These are phyloP conservation scores for Arctopsyche grandis DNA, from an alignment of 1,140 invertebrate species.

Conservation along the genomic window DNA sequence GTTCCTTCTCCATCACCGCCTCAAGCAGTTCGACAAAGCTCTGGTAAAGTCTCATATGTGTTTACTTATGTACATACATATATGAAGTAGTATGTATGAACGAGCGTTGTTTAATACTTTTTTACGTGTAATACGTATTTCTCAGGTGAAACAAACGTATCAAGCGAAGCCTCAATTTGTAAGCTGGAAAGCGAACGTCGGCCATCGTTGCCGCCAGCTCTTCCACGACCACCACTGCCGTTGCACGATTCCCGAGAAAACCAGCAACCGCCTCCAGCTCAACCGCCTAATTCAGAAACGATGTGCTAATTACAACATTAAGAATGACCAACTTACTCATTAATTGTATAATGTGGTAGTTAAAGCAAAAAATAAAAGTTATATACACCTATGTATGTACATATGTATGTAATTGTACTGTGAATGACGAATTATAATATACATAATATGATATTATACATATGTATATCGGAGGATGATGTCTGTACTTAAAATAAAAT, in stretches of 20 bases:
- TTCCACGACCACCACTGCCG: conserved; percentile 48
- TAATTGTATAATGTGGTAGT: no score
- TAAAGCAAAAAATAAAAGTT: no score
- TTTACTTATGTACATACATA: no score
- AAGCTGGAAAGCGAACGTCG: conserved; percentile 49
- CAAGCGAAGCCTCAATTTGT: conserved; percentile 48
- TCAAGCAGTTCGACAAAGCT: conserved; percentile 50
- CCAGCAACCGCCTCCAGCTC: conserved; percentile 45
- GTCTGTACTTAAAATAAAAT: no score
- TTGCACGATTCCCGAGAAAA: conserved; percentile 51
- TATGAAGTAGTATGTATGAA: not conserved
- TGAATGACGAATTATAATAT: no score
- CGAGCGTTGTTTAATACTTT: not conserved
- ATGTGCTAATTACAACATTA: conserved; percentile 50
- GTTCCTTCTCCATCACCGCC: conserved; percentile 50
- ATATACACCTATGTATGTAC: no score
- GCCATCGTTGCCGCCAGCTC: conserved; percentile 48
- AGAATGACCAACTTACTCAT: no score
- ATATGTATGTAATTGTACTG: no score
- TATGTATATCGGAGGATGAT: no score
- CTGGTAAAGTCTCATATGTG: conserved; percentile 33
- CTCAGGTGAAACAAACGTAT: conserved; percentile 53
- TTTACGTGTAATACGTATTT: not conserved
- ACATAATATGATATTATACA: no score
- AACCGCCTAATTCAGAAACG: conserved; percentile 53